Conservation (phyloP, 2,797 vertebrate species). For the Crocodylus rhombifer region DNA sequence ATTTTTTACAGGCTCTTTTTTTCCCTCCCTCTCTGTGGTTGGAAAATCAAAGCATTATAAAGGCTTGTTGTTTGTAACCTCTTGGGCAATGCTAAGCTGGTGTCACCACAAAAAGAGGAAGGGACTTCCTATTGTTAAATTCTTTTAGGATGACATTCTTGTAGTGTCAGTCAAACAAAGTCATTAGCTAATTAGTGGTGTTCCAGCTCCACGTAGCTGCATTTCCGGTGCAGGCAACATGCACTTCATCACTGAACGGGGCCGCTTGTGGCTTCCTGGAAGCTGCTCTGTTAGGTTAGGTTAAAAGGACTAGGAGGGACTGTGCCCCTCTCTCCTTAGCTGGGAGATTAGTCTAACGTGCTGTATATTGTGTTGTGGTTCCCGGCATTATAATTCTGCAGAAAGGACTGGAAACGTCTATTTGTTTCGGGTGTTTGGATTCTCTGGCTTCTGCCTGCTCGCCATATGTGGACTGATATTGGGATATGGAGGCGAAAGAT, state of each 20-base stretch:
- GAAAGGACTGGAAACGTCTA: neutral
- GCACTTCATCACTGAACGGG: constrained; percentile 15
- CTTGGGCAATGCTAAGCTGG: constrained; percentile 60
- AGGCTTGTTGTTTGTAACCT: constrained; percentile 62
- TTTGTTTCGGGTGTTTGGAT: rapidly evolving
- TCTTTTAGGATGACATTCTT: constrained; percentile 23
- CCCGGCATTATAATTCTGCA: neutral
- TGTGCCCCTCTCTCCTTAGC: neutral
- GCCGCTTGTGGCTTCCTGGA: constrained; percentile 46
- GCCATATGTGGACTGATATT: rapidly evolving
- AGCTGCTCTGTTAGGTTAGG: neutral
- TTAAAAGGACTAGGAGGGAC: neutral
- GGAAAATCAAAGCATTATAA: constrained; percentile 65
- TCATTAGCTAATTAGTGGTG: constrained; percentile 70
- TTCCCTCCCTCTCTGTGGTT: neutral
- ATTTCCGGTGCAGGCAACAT: neutral
- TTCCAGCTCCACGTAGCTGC: constrained; percentile 24
- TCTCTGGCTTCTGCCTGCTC: neutral
- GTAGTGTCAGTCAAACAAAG: constrained; percentile 31
- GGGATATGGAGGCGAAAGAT: rapidly evolving
- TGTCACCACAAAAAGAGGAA: constrained; percentile 21
- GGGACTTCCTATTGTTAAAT: neutral
- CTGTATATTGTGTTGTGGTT: neutral
- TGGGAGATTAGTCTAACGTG: neutral
- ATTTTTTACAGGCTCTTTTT: constrained; percentile 15